Evolutionary conservation across 2,888 invertebrate genomes (phyloP).

Genomic region (Lucinisca nassula): DNA sequence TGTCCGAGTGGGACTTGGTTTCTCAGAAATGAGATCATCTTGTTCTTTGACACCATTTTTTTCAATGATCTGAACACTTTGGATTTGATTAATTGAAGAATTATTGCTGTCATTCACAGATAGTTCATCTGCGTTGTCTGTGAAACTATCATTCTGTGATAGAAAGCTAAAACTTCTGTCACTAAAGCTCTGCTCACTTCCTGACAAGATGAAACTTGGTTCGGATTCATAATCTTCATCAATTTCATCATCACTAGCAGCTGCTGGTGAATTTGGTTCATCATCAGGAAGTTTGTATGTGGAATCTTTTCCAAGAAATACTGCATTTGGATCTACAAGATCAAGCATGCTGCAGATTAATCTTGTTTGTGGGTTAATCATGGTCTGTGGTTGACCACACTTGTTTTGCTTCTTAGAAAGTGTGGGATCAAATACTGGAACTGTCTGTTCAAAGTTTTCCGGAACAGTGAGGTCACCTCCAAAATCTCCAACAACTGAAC

Average conservation of each 20-base stretch:
- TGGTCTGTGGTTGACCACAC: slow-evolving; percentile 43
- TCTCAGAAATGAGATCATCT: neutral
- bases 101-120: slow-evolving; percentile 67
- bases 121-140: slow-evolving; percentile 83
- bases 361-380: slow-evolving; percentile 89
- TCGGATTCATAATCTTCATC: slow-evolving; percentile 73
- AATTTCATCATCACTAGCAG: slow-evolving; percentile 69
- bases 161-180: slow-evolving; percentile 61
- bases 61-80: neutral
- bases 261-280: slow-evolving; percentile 32
- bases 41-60: neutral
- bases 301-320: slow-evolving; percentile 80
- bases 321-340: slow-evolving; percentile 93
- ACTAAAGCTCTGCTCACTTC: slow-evolving; percentile 60
- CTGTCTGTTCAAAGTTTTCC: slow-evolving; percentile 93
- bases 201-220: slow-evolving; percentile 67
- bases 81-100: neutral
- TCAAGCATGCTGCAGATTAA: slow-evolving; percentile 89
- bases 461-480: slow-evolving; percentile 92
- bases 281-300: slow-evolving; percentile 60
- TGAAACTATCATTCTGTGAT: slow-evolving; percentile 68
- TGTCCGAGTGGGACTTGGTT: slow-evolving; percentile 49
- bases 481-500: slow-evolving; percentile 91
- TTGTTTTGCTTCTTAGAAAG: slow-evolving; percentile 57
- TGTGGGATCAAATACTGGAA: slow-evolving; percentile 89